Conservation (phyloP, 2,888 invertebrate species). For the Rhagophthalmus giganteus region DNA sequence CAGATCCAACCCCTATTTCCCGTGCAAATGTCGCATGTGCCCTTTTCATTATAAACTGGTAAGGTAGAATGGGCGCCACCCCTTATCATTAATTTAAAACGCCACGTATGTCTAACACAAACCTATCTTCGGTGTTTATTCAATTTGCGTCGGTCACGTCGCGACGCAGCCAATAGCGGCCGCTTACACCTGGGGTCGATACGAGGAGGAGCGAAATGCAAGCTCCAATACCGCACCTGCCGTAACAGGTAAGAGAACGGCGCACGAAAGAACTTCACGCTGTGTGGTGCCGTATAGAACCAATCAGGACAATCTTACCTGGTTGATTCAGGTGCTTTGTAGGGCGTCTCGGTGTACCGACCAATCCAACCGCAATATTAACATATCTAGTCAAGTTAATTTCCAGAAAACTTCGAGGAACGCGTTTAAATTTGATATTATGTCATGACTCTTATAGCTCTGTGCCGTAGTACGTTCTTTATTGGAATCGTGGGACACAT, state of each 20-base stretch:
- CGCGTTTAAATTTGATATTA: background rate
- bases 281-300: slow-evolving; percentile 30
- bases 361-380: slow-evolving; percentile 28
- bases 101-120: slow-evolving; percentile 8
- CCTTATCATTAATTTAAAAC: slow-evolving; percentile 24
- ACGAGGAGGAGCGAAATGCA: slow-evolving; percentile 47
- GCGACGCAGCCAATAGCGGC: slow-evolving; percentile 46
- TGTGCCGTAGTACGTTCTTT: background rate
- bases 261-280: slow-evolving; percentile 42
- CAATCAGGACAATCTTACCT: slow-evolving; percentile 32
- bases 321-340: slow-evolving; percentile 36
- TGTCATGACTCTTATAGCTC: background rate
- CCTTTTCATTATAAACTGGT: slow-evolving; percentile 24
- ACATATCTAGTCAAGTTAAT: background rate
- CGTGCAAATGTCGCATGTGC: slow-evolving; percentile 39
- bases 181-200: slow-evolving; percentile 53
- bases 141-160: slow-evolving; percentile 40
- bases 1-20: slow-evolving; percentile 33
- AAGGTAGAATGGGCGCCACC: slow-evolving; percentile 28
- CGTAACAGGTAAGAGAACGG: slow-evolving; percentile 46
- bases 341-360: slow-evolving; percentile 33
- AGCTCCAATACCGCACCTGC: slow-evolving; percentile 50
- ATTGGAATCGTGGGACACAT: too few relatives aligned
- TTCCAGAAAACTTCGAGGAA: background rate
- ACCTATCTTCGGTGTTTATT: slow-evolving; percentile 31